A percentile compares a stretch with the other conserved stretches of the same genome.
phyloP scores from a whole-genome alignment of 2,797 vertebrate species.

The Cyprinodon diabolis region DNA sequence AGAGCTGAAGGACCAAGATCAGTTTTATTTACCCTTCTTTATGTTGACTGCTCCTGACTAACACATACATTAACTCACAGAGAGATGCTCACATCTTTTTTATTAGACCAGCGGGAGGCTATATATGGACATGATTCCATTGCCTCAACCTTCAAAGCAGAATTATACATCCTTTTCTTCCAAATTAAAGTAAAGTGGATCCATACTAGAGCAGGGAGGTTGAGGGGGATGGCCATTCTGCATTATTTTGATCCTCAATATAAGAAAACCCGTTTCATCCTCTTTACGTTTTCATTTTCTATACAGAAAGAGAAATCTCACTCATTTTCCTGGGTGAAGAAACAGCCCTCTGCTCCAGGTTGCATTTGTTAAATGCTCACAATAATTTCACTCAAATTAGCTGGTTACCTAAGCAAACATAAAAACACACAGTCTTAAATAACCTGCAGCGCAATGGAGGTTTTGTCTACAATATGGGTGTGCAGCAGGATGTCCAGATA shows the following conservation, averaged over 20 bases:
- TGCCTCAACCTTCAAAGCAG: slow-evolving; percentile 25
- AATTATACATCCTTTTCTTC: slow-evolving; percentile 9
- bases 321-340: too few species aligned
- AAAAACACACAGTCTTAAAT: neutral
- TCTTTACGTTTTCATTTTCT: neutral
- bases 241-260: slow-evolving; percentile 32
- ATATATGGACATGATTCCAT: slow-evolving; percentile 17
- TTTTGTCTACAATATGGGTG: neutral
- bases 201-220: neutral
- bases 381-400: neutral
- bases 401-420: neutral
- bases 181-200: slow-evolving; percentile 3
- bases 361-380: neutral
- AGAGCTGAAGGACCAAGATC: neutral
- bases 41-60: slow-evolving; percentile 37
- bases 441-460: neutral
- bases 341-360: neutral
- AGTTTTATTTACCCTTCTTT: slow-evolving; percentile 8
- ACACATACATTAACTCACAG: slow-evolving; percentile 12
- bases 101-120: slow-evolving; percentile 19
- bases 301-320: slow-evolving; percentile 7
- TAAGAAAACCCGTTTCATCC: slow-evolving; percentile 8
- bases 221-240: neutral
- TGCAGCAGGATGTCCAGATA: neutral
- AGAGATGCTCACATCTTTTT: slow-evolving; percentile 3